These are phyloP conservation scores for Borostomias antarcticus DNA, from an alignment of 2,797 vertebrate genomes.

Conservation along the genomic window DNA sequence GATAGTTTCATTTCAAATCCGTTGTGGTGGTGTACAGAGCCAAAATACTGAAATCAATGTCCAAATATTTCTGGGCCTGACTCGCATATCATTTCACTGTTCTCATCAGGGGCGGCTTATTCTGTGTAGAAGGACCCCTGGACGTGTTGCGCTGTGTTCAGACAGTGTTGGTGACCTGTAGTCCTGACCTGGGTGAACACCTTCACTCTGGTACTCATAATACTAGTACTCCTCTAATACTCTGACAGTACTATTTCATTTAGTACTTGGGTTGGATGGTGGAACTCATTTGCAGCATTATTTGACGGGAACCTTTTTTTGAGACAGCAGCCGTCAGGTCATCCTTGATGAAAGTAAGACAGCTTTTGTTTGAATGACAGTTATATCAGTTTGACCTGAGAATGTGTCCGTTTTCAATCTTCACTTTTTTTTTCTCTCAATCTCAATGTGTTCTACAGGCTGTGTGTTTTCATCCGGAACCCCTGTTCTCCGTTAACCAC, in stretches of 20 bases:
- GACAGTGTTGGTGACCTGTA: background rate
- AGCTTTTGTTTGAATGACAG: constrained; percentile 14
- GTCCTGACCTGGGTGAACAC: background rate
- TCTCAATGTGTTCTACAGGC: background rate
- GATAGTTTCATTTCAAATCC: too few relatives aligned
- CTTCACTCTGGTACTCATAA: too few relatives aligned
- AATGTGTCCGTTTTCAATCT: background rate
- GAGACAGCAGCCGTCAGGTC: background rate
- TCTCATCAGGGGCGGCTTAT: background rate
- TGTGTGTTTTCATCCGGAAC: background rate
- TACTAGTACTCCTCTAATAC: background rate
- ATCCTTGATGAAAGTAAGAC: constrained; percentile 30
- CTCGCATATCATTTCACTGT: background rate
- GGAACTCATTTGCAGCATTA: background rate
- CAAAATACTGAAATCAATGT: too few relatives aligned
- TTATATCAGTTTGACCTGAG: background rate
- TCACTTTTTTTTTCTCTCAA: background rate
- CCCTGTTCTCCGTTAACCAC: background rate
- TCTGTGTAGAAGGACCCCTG: background rate
- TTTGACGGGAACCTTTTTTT: background rate
- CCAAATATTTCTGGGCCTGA: background rate
- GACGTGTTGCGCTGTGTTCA: background rate
- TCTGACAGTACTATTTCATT: background rate
- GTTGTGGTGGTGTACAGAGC: too few relatives aligned
- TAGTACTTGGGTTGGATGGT: background rate